Evolutionary conservation across 2,113 vertebrate species (phyloP), one percentile per base, ranked within the genome.

Genomic region (Eptesicus fuscus): DNA sequence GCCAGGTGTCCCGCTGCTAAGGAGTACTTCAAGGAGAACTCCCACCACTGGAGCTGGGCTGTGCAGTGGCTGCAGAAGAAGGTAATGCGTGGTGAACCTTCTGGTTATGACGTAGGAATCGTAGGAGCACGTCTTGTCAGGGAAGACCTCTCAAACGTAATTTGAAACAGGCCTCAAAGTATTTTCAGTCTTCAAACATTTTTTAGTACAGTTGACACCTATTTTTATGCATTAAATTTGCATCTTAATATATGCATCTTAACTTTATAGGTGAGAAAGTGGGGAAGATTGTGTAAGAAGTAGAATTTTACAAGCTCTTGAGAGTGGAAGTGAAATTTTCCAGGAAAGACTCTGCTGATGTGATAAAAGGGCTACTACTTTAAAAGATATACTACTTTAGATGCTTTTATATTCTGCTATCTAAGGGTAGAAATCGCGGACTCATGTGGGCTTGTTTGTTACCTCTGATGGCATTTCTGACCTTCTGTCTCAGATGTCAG

Each of bases 21-120:
- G 97, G 99, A 99, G 88, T 99, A 99, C 97, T 99, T 99, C 98
- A 99, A 99, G 97, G 99, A 99, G 91, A 98, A 99, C 93, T 99
- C 99, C 22, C 99, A 99, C 92, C 99, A 99, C 96, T 99, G 99
- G 99, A 99, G 99, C 77, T 99, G 99, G 99, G 99, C 99, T 5
- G 99, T 99, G 20, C 99, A 99, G 98, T 99, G 99, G 99, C 98
- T 99, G 9, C 99, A 99, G 96, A 99, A 99, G 91, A 99, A 99
- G 99, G 99, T 99, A 96, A 74, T 28, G 23, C 23, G 10, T 61
- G 25, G 25, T 61, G 59, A 28, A 4, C 59, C 53, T 28, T 22
- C 63, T 59, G 53, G 10, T 37, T 40, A 0, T 51, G 25, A 14
- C 42, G 0, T 47, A 4, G 10, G 14, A 56, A 16, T 77, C 16